Evolutionary conservation across 2,888 invertebrate species (phyloP), one percentile per base, ranked within the genome.

Genomic region (Ornithoptera priamus): DNA sequence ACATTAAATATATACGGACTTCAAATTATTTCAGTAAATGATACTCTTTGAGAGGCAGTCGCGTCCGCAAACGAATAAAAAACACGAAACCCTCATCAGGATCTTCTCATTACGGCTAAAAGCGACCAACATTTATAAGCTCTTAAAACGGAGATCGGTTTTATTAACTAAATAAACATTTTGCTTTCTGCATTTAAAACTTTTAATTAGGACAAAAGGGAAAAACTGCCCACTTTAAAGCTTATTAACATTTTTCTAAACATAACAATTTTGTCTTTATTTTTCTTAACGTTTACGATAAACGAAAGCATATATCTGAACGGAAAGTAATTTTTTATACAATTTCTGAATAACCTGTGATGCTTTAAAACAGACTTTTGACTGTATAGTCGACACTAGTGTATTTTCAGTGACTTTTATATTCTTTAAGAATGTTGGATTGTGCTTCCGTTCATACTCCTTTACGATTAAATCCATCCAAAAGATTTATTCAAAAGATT

Each of bases 121-220:
- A 62, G 69, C 65, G 62, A 66, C 58, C 69, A 39, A 69, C 66
- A 69, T 69, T 69, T 69, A 69, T 66, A 66, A 66, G 66, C 69
- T 62, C 66, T 69, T 66, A 57, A 66, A 66, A 61, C 6, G 62
- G 69, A 36, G 62, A 65, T 69, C 62, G 65, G 62, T 65, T 69
- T 69, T 58, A 69, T 66, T 69, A 66, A 66, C 53, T 60, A 58
- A 69, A 66, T 62, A 62, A 69, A 69, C 42, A 62, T 62, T 57
- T 66, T 62, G 50, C 62, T 36, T 59, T 57, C 65, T 62, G 17
- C 58, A 62, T 65, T 69, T 65, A 46, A 69, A 30, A 65, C 58
- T 30, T 58, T 69, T 65, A 65, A 69, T 57, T 46, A 65, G 68
- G 15, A 50, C 39, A 24, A 20, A 59, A 46, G 50, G 42, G 50